Conservation (phyloP, 2,113 vertebrate species). For the Clarias magur region DNA sequence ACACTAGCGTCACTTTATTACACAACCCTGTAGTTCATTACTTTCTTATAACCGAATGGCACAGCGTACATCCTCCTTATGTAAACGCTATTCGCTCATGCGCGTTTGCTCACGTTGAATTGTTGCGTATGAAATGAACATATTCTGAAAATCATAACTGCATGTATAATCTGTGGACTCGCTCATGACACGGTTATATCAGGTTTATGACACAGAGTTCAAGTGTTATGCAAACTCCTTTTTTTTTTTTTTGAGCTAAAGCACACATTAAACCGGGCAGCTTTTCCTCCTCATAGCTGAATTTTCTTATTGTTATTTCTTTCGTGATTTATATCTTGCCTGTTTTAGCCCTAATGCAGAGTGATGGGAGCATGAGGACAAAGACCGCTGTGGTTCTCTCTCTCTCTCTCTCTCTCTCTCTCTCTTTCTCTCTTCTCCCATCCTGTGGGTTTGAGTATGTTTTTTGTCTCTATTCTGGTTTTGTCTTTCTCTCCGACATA, state of each 20-base stretch:
- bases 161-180: not conserved
- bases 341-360: not conserved
- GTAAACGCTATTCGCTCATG: not conserved
- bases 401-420: conserved; percentile 18
- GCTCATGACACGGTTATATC: not conserved
- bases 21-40: not conserved
- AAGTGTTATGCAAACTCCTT: conserved; percentile 3
- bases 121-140: not conserved
- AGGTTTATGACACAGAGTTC: not conserved
- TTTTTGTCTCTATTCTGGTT: conserved; percentile 23
- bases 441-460: not conserved
- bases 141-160: not conserved
- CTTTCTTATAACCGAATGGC: not conserved
- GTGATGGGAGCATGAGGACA: not conserved
- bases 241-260: not conserved
- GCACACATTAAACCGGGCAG: not conserved
- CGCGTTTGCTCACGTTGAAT: not conserved
- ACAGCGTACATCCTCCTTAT: not conserved
- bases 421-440: not conserved
- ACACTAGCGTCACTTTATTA: not conserved
- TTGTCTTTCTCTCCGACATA: conserved; percentile 36
- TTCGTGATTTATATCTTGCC: conserved; percentile 3
- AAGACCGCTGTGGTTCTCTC: not conserved
- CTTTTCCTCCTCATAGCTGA: not conserved
- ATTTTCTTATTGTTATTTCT: not conserved